Base-by-base conservation (phyloP, 2,888 invertebrate genomes). In the Octodonta nipae region DNA sequence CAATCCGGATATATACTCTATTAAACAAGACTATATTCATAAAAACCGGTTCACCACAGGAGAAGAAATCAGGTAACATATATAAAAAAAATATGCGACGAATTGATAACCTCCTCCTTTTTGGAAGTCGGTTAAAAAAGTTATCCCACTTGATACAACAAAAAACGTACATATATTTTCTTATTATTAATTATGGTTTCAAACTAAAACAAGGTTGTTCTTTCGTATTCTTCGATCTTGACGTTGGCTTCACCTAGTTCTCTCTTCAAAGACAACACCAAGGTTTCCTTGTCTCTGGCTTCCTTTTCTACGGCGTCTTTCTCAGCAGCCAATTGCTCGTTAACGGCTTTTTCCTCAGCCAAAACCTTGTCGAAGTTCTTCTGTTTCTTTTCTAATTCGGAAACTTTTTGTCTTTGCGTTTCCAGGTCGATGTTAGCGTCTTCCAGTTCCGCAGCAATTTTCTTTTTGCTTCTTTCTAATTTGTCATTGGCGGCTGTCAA, bases 401-500 rank as follows among this genome's bases (percentile, higher is more conserved):
- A 38, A 2, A 86, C 86, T 62, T 92, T 89, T 17, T 83, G 78
- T 33, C 92, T 73, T 59, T 93, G 89, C 28, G 83, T 78, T 60
- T 96, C 96, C 47, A 96, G 64, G 46, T 96, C 96, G 41, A 95
- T 88, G 48, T 82, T 89, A 15, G 88, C 75, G 61, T 98, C 98
- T 55, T 98, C 98, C 36, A 98, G 61, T 64, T 98, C 98, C 0
- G 93, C 88, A 56, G 95, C 93, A 20, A 95, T 75, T 61, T 98
- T 98, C 73, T 92, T 92, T 67, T 93, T 92, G 59, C 92, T 91
- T 66, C 93, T 92, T 51, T 92, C 92, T 30, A 93, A 66, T 53
- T 92, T 91, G 60, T 95, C 93, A 52, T 87, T 88, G 38, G 80
- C 78, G 33, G 83, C 80, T 50, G 81, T 80, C 35, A 91, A 64